Base-by-base conservation (phyloP, 2,797 vertebrate species). In the Hipposideros larvatus region DNA sequence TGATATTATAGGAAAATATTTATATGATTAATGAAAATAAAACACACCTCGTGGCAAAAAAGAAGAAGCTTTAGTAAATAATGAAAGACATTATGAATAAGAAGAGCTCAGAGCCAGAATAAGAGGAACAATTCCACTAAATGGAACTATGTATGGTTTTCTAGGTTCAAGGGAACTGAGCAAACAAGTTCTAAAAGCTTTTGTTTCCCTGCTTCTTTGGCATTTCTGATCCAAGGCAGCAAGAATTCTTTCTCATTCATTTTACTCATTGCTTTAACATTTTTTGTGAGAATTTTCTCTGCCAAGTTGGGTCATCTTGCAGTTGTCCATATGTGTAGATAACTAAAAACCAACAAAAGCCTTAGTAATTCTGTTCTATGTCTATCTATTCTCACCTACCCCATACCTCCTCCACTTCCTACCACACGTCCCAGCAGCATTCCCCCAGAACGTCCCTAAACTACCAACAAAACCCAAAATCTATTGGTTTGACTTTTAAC, bases 401-500 rank as follows among this genome's bases (percentile, higher is more conserved):
- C 63, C 31, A 31, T 57, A 53, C 66, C 13, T 28, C 28, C 53
- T 79, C 22, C 68, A n/a, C 65, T 65, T 84, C 66, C 34, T 65
- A 48, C 79, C 53, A 31, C 19, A n/a, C 21, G 77, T 13, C 34
- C 84, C n/a, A 31, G 9, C 26, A 16, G 21, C 4, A 15, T 41
- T 83, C 31, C 19, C 37, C 46, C 8, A 22, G 53, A 46, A 34
- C 59, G 61, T 84, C 37, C 22, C 70, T 43, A n/a, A 93, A 87
- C 31, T 77, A 41, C 79, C 90, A 93, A 21, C 63, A 82, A 22
- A 28, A 57, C 26, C 70, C 48, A 55, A 61, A 90, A 77, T 59
- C 92, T 70, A 90, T 11, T 34, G 59, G 57, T 43, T 95, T 77
- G 31, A 53, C 5, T 91, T 87, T 85, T 71, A 85, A 43, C 41